These are phyloP conservation scores for Zosterops pallidus DNA, from an alignment of 2,113 vertebrate genomes.

Conservation along the genomic window DNA sequence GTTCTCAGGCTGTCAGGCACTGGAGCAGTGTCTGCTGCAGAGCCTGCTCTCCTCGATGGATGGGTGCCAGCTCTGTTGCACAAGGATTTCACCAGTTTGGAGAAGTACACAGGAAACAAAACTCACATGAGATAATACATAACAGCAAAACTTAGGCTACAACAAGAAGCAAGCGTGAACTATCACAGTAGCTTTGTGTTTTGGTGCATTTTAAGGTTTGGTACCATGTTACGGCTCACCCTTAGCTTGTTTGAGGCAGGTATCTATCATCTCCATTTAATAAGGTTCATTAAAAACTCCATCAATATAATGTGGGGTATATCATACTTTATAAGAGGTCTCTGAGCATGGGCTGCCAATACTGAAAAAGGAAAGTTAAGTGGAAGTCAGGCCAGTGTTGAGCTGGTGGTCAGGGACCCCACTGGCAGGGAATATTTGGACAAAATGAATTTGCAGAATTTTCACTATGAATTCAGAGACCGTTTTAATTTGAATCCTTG, in stretches of 20 bases:
- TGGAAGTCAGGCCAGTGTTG: not conserved
- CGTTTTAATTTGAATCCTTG: not conserved
- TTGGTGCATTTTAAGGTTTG: not conserved
- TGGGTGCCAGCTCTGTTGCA: not conserved
- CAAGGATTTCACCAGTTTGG: not conserved
- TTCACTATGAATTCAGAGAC: not conserved
- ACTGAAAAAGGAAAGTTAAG: not conserved
- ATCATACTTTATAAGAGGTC: not conserved
- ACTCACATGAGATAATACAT: fast-evolving
- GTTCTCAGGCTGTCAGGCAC: fast-evolving
- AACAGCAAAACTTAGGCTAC: not conserved
- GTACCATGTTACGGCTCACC: fast-evolving
- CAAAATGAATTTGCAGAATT: not conserved
- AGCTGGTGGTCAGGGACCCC: not conserved
- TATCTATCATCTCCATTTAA: not conserved
- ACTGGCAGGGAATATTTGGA: not conserved
- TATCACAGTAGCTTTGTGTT: not conserved
- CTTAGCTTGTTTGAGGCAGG: not conserved
- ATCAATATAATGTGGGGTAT: fast-evolving
- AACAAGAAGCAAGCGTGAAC: not conserved
- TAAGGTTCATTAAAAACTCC: not conserved
- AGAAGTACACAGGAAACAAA: not conserved
- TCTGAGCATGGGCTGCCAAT: not conserved
- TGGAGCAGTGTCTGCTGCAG: fast-evolving
- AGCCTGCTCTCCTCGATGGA: fast-evolving